phyloP scores from a whole-genome alignment of 2,888 invertebrate genomes.

The Netelia melanura region DNA sequence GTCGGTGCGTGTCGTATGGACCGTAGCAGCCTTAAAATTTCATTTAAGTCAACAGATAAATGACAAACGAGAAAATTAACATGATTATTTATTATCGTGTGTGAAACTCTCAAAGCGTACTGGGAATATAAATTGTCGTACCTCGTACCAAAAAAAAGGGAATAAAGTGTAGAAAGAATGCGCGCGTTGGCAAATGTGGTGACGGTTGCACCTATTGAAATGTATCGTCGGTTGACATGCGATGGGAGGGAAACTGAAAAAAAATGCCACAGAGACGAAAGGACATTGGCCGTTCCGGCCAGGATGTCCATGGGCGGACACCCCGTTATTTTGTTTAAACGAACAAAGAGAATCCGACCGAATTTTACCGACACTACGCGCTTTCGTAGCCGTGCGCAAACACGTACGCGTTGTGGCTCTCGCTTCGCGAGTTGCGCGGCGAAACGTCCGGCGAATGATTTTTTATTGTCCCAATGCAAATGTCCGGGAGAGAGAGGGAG shows the following conservation, averaged over 20 bases:
- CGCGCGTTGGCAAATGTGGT: constrained; percentile 23
- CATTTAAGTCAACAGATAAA: too few species aligned
- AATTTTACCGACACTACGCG: constrained; percentile 24
- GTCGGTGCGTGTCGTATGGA: too few species aligned
- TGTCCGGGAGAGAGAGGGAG: constrained; percentile 18
- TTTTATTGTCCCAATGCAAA: constrained; percentile 59
- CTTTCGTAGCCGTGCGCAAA: constrained; percentile 9
- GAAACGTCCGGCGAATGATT: constrained; percentile 57
- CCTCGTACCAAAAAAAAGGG: background rate
- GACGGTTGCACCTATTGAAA: constrained; percentile 50
- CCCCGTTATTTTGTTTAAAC: constrained; percentile 62
- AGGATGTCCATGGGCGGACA: constrained; percentile 55
- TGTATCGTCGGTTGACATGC: constrained; percentile 32
- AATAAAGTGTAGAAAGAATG: background rate
- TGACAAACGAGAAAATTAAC: too few species aligned
- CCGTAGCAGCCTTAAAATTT: too few species aligned
- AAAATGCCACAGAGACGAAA: constrained; percentile 15
- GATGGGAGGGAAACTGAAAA: background rate
- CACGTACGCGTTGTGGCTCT: constrained; percentile 19
- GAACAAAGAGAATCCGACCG: constrained; percentile 56
- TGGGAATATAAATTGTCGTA: background rate
- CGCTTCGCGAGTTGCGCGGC: constrained; percentile 17
- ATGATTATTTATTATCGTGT: too few species aligned
- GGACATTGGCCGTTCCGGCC: constrained; percentile 41
- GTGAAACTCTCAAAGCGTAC: background rate